Conservation (phyloP, 1,140 invertebrate species). For the Mamestra configurata region DNA sequence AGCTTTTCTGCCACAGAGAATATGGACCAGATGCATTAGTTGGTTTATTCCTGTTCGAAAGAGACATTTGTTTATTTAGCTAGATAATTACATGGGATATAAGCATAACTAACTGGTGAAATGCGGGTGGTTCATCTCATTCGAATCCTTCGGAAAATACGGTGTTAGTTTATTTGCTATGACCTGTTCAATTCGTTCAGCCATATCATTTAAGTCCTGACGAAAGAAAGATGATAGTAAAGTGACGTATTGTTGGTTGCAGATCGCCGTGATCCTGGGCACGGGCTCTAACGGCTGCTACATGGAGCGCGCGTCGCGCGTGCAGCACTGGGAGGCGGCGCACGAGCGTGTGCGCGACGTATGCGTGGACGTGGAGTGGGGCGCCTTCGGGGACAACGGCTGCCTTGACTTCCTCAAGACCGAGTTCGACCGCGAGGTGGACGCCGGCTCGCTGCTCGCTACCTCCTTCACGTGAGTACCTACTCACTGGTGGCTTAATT, state of each 20-base stretch:
- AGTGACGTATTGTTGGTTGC: background rate
- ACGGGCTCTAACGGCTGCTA: constrained; percentile 99
- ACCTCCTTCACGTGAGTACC: constrained; percentile 91
- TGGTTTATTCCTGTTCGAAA: no score
- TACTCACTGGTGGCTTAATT: background rate
- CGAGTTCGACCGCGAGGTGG: constrained; percentile 94
- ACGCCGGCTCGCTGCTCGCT: constrained; percentile 92
- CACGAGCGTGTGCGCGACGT: constrained; percentile 88
- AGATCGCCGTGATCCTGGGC: constrained; percentile 90
- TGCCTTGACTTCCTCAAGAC: constrained; percentile 94
- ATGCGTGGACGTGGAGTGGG: constrained; percentile 98
- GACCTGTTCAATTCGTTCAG: no score
- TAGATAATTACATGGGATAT: no score
- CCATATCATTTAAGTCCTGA: no score
- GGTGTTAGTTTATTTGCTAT: no score
- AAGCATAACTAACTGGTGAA: no score
- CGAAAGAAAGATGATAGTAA: no score
- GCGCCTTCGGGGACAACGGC: constrained; percentile 97
- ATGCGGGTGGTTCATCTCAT: no score
- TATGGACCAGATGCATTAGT: no score
- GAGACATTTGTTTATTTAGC: no score
- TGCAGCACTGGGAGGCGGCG: constrained; percentile 77
- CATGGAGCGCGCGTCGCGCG: constrained; percentile 92
- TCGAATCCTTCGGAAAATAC: no score
- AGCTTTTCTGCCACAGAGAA: no score